A percentile compares a stretch with the other conserved stretches of the same genome.
phyloP scores from a whole-genome alignment of 2,888 invertebrate genomes.

The Apodemia hepburni region DNA sequence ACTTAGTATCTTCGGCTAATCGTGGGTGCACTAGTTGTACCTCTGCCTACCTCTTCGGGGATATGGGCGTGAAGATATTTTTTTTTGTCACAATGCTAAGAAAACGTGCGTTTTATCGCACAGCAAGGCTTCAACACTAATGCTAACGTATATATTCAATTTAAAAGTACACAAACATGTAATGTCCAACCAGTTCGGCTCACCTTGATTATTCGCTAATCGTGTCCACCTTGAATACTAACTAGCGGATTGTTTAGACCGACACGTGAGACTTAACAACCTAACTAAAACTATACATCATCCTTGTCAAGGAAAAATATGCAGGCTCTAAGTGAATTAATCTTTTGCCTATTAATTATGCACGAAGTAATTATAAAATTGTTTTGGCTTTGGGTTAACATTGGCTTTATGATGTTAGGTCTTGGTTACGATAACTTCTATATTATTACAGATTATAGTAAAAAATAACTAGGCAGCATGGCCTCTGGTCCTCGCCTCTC shows the following conservation, averaged over 20 bases:
- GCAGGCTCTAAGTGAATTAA: constrained; percentile 4
- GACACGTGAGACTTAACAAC: constrained; percentile 33
- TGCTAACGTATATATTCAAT: constrained; percentile 14
- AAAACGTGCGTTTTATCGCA: not conserved
- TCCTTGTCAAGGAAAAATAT: constrained; percentile 33
- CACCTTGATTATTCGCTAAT: constrained; percentile 74
- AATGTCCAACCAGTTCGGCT: constrained; percentile 43
- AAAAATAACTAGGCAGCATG: too few species aligned
- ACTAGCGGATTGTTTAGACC: constrained; percentile 63
- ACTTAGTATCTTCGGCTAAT: too few species aligned
- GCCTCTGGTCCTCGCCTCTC: too few species aligned
- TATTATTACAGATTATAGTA: too few species aligned
- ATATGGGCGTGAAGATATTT: too few species aligned
- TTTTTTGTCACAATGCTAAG: not conserved
- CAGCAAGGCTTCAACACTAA: constrained; percentile 10
- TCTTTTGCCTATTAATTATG: constrained; percentile 10
- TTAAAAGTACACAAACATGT: constrained; percentile 17
- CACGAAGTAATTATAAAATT: not conserved
- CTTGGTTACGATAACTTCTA: too few species aligned
- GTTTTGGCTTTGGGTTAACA: not conserved
- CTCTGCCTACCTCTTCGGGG: too few species aligned
- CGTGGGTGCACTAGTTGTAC: too few species aligned
- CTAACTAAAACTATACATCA: constrained; percentile 30
- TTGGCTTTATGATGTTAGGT: too few species aligned
- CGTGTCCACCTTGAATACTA: constrained; percentile 74